Evolutionary conservation across 1,140 invertebrate genomes (phyloP).

Genomic region (Ceratitis capitata): DNA sequence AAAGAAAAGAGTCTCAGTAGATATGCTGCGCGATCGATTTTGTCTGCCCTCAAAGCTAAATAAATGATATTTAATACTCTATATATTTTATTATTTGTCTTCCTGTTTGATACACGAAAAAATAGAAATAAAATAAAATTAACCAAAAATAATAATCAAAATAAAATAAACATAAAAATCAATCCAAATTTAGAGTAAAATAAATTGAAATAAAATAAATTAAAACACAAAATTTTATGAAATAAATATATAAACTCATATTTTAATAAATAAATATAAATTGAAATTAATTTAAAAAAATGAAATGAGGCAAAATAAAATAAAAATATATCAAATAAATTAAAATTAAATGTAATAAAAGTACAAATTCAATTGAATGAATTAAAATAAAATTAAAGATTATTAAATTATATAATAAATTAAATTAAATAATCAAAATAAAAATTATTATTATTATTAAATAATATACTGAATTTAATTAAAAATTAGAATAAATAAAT

Average conservation of each 20-base stretch:
- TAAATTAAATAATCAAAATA: background rate
- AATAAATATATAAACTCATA: background rate
- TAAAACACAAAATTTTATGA: background rate
- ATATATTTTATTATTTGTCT: constrained; percentile 34
- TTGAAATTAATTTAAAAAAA: background rate
- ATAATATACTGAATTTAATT: too few species aligned
- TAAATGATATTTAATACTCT: constrained; percentile 9
- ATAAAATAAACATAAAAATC: background rate
- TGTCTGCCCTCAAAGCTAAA: background rate
- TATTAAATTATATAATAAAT: background rate
- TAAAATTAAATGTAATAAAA: background rate
- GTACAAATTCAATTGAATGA: background rate
- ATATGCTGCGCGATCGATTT: background rate
- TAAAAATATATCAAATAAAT: background rate
- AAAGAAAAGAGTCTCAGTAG: background rate
- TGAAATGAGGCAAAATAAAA: background rate
- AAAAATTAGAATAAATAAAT: too few species aligned
- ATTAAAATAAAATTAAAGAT: background rate
- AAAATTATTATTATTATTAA: background rate
- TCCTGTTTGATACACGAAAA: constrained; percentile 38
- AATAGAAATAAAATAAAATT: background rate
- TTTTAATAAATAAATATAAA: background rate
- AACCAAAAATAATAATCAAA: background rate
- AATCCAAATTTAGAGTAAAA: background rate
- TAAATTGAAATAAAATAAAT: background rate